Percentiles rank a stretch among this genome's conserved stretches.
phyloP scores from a whole-genome alignment of 2,797 vertebrate species.

The Eremophila alpestris region DNA sequence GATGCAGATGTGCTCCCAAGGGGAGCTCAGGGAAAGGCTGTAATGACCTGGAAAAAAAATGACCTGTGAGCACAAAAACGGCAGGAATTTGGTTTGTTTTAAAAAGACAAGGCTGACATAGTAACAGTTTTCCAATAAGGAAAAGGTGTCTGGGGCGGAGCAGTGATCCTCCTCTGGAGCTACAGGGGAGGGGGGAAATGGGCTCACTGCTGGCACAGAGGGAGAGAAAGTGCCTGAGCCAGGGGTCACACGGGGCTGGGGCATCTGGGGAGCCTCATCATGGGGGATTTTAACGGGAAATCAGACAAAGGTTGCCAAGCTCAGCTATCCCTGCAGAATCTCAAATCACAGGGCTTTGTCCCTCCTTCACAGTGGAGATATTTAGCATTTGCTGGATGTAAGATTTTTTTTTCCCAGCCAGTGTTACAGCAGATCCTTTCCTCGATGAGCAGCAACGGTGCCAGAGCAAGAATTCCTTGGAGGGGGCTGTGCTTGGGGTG shows the following conservation, averaged over 20 bases:
- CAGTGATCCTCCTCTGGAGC: fast-evolving
- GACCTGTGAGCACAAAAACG: neutral
- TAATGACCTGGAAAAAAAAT: neutral
- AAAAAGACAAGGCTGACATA: neutral
- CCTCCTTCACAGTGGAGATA: neutral
- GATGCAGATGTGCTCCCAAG: neutral
- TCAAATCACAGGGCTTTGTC: neutral
- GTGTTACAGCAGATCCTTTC: neutral
- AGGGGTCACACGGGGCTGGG: fast-evolving
- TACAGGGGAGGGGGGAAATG: fast-evolving
- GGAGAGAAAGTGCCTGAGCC: fast-evolving
- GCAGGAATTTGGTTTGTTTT: neutral
- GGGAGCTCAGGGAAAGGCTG: neutral
- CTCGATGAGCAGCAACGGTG: fast-evolving
- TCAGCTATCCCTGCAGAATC: neutral
- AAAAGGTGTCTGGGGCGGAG: neutral
- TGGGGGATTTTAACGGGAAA: neutral
- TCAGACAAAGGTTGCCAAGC: neutral
- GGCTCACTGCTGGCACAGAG: neutral
- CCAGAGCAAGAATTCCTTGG: neutral
- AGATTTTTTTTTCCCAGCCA: neutral
- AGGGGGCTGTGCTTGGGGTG: neutral
- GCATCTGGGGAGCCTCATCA: neutral
- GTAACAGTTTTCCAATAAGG: neutral
- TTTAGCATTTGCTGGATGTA: neutral